A percentile compares a stretch with the other conserved stretches of the same genome.
These are phyloP conservation scores for Furnarius figulus DNA, from an alignment of 2,113 vertebrate genomes.

Conservation along the genomic window DNA sequence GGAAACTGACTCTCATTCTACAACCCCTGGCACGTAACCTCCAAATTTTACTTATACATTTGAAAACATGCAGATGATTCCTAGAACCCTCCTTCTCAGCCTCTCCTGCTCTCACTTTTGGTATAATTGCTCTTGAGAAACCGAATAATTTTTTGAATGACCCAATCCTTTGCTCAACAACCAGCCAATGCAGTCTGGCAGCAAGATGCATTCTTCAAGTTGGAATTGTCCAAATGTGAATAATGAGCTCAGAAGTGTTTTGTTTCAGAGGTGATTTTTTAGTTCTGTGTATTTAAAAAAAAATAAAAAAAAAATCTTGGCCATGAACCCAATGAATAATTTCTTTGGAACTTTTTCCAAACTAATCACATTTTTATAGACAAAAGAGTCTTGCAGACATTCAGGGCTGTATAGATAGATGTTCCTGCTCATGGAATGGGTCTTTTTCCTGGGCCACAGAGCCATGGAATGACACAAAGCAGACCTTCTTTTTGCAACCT, in stretches of 20 bases:
- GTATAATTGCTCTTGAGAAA: slow-evolving; percentile 7
- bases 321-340: not conserved
- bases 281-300: not conserved
- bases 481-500: slow-evolving; percentile 35
- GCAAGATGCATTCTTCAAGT: not conserved
- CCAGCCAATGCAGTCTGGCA: not conserved
- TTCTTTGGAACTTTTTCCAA: not conserved
- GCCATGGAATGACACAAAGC: slow-evolving; percentile 8
- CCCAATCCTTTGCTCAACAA: not conserved
- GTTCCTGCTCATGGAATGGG: not conserved
- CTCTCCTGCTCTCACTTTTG: not conserved
- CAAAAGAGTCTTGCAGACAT: not conserved
- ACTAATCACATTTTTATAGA: not conserved
- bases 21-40: not conserved
- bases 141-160: not conserved
- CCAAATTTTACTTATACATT: not conserved
- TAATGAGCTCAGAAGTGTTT: not conserved
- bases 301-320: not conserved
- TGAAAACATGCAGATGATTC: not conserved
- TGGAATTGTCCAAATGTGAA: not conserved
- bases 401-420: not conserved
- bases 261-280: not conserved
- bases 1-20: not conserved
- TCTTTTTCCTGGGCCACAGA: not conserved
- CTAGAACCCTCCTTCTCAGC: not conserved